Evolutionary conservation across 2,888 invertebrate species (phyloP), one percentile per base, ranked within the genome.

Genomic region (Parnassius glacialis): DNA sequence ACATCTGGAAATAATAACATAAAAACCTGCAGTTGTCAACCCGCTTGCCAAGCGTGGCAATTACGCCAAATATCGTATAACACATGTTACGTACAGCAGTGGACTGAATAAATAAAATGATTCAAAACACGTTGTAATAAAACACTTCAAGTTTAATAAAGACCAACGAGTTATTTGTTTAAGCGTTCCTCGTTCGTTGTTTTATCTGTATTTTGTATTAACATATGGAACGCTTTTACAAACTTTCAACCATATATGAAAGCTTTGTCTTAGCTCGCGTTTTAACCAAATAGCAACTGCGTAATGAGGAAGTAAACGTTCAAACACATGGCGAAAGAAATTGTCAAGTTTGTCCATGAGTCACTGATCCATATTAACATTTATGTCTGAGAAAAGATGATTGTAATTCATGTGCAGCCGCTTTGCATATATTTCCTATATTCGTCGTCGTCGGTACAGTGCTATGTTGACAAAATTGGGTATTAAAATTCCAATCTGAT

Each of bases 401-500:
- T 48, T 13, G 48, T 3, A 16, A 48, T 13, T 13, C 9, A 13
- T 48, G 9, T 13, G 12, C 13, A 13, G 48, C 13, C 1, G n/a
- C 45, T n/a, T 45, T 11, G n/a, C n/a, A n/a, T 2, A 48, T 5
- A 48, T 48, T 48, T 48, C 2, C 48, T 2, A 13, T 11, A 45
- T 48, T 13, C 16, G 48, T 13, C 2, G 48, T 9, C 48, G 13
- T 7, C n/a, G 7, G 34, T 42, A 13, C 53, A 11, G 25, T 10
- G 45, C 44, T 12, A 11, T 41, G 42, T 16, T 55, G 12, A 65
- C 55, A 57, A 59, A 51, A 62, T 53, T 52, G 20, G 65, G 67
- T 70, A 73, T 75, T 79, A 70, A 75, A 74, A 79, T 80, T 79
- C 77, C 72, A 76, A 71, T 72, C 73, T 75, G 75, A 74, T 79